phyloP scores from a whole-genome alignment of 2,888 invertebrate genomes.

The Drosophila kuntzei region DNA sequence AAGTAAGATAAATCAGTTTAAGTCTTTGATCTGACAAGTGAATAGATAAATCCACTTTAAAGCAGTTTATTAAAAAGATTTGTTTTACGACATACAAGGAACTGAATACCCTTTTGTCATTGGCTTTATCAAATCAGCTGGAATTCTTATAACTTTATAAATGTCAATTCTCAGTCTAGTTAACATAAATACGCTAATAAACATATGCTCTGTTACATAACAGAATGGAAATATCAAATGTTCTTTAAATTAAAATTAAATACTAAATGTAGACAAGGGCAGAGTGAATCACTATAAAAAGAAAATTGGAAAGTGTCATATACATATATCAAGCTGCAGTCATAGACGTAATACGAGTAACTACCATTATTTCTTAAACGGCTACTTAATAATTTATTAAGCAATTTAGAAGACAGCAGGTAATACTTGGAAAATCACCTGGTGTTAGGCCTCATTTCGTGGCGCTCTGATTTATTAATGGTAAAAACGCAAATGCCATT shows the following conservation, averaged over 20 bases:
- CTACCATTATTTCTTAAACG: background rate
- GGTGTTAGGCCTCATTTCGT: background rate
- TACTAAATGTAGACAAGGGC: background rate
- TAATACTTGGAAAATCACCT: background rate
- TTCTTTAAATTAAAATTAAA: background rate
- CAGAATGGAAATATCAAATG: background rate
- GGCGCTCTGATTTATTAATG: conserved; percentile 66
- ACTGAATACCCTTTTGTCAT: conserved; percentile 15
- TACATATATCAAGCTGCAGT: background rate
- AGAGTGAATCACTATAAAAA: background rate
- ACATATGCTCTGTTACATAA: background rate
- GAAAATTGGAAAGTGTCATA: background rate
- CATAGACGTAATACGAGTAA: background rate
- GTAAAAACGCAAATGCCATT: conserved; percentile 51
- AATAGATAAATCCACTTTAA: conserved; percentile 18
- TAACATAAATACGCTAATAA: background rate
- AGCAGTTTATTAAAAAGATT: conserved; percentile 34
- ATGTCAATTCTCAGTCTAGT: background rate
- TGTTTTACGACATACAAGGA: background rate
- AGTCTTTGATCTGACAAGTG: conserved; percentile 50
- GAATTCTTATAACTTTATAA: background rate
- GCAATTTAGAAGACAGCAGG: conserved; percentile 6
- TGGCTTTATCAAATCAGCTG: background rate
- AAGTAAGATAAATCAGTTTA: conserved; percentile 35
- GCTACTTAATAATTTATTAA: conserved; percentile 8